Base-by-base conservation (phyloP, 2,797 vertebrate species). In the Schizothorax lantsangensis region DNA sequence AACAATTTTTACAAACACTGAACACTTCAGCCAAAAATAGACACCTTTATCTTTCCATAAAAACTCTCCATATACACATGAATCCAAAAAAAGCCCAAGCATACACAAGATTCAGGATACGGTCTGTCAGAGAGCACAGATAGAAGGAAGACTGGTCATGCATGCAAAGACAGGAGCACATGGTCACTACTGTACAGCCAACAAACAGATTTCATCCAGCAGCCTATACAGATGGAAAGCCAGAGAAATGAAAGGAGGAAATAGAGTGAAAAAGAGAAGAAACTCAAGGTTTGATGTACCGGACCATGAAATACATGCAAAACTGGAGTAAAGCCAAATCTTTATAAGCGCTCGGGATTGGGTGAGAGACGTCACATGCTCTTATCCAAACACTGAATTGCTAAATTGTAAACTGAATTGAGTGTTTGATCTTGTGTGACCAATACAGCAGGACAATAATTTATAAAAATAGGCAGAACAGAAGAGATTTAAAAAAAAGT, bases 21-120 rank as follows among this genome's bases (percentile, higher is more conserved):
- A 69, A 88, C 87, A 79, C 75, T 30, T 84, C 85, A 91, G 88
- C 88, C 81, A 86, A 91, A 90, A 89, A 90, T 89, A 90, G 85
- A 89, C 83, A 85, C 64, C 7, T 81, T 88, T 73, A 79, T 86
- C 84, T 87, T 79, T 83, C 64, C 84, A 86, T 89, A 89, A 86
- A 90, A 90, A 88, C 90, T 89, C 84, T 88, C 81, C 33, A 86
- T 88, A 83, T 87, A 90, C 83, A 88, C 57, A 83, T 74, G 38
- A 49, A 74, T 87, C 69, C 74, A 85, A 83, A 81, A 84, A 68
- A 85, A 75, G 75, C 69, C 36, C 9, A 4, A 77, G 80, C 52
- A 45, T 38, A 69, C 23, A 33, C n/a, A 64, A 23, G 75, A 26
- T 15, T 79, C 17, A 49, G 81, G 43, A 62, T 7, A 49, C 43